A percentile compares a stretch with the other conserved stretches of the same genome.
These are phyloP conservation scores for Drosophila funebris DNA, from an alignment of 1,140 invertebrate species.

Conservation along the genomic window DNA sequence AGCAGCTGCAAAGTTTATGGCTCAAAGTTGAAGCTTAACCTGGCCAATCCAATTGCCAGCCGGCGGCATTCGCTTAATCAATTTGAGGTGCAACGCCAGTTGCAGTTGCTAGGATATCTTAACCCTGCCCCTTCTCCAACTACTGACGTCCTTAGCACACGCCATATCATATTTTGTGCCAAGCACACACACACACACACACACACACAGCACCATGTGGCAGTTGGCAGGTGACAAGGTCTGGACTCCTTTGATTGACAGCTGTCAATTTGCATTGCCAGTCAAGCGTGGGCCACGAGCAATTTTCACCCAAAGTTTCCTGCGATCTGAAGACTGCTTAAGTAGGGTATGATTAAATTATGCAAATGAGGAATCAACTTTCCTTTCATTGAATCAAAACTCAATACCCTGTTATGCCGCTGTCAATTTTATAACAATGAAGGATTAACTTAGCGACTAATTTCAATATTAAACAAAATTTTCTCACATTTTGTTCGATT, in stretches of 20 bases:
- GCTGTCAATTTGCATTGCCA: slow-evolving; percentile 72
- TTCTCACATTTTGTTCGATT: background rate
- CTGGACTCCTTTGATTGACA: slow-evolving; percentile 58
- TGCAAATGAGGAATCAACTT: slow-evolving; percentile 9
- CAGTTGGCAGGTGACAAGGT: background rate
- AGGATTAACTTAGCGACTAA: background rate
- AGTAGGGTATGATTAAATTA: slow-evolving; percentile 11
- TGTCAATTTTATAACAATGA: background rate
- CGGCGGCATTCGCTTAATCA: slow-evolving; percentile 49
- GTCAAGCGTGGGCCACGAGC: slow-evolving; percentile 40
- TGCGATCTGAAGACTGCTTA: background rate
- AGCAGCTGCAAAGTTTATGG: background rate
- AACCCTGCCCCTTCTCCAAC: background rate
- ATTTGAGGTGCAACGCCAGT: slow-evolving; percentile 62
- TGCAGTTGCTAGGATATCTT: slow-evolving; percentile 9
- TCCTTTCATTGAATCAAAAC: background rate
- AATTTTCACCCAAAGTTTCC: slow-evolving; percentile 31
- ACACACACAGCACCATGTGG: background rate
- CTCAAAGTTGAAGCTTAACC: slow-evolving; percentile 10
- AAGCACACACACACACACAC: slow-evolving; percentile 1
- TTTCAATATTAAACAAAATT: background rate
- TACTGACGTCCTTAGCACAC: background rate
- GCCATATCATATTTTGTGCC: background rate
- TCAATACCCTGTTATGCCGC: background rate
- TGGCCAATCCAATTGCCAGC: slow-evolving; percentile 31